Evolutionary conservation across 1,140 invertebrate species (phyloP), one percentile per base, ranked within the genome.

Genomic region (Stegodyphus mimosarum): DNA sequence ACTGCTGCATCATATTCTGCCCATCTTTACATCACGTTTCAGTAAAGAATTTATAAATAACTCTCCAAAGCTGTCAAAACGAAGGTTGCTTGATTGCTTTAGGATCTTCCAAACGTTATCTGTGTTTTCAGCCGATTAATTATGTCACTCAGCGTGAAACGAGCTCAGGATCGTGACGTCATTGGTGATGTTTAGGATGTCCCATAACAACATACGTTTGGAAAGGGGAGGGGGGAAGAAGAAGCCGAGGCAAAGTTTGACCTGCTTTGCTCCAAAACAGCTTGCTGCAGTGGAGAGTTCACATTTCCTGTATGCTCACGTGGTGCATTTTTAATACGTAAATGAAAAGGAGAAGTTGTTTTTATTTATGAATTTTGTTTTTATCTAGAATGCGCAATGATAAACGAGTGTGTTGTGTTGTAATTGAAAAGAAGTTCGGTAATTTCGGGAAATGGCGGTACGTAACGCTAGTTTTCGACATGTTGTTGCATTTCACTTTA

Each of bases 211-310:
- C 33, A 33, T 33, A 33, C 1, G 33, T 33, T 33, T 33, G 1
- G 3, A 3, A 33, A 17, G 50, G 50, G n/a, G 69, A 15, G 69
- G 69, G 50, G 18, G 52, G 17, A n/a, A n/a, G 17, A 72, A 51
- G 49, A 72, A 72, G 70, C 52, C 49, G 7, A 72, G 15, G 52
- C n/a, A 72, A 51, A 72, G 70, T 51, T 51, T 72, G 70, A 72
- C 70, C 70, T 51, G 70, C 33, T 72, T 72, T 72, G 10, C 70
- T 67, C 50, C 52, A 51, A 9, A 5, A 51, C 70, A n/a, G 13
- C n/a, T 5, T 11, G 6, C 18, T 17, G 67, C 17, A 11, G n/a
- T 11, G 67, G 70, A 51, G 49, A n/a, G 70, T 72, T 72, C 49
- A 72, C 70, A 72, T 72, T 72, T 72, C 70, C n/a, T 72, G 49